These are phyloP conservation scores for Mastomys coucha DNA, from an alignment of 2,113 vertebrate species.

Conservation along the genomic window DNA sequence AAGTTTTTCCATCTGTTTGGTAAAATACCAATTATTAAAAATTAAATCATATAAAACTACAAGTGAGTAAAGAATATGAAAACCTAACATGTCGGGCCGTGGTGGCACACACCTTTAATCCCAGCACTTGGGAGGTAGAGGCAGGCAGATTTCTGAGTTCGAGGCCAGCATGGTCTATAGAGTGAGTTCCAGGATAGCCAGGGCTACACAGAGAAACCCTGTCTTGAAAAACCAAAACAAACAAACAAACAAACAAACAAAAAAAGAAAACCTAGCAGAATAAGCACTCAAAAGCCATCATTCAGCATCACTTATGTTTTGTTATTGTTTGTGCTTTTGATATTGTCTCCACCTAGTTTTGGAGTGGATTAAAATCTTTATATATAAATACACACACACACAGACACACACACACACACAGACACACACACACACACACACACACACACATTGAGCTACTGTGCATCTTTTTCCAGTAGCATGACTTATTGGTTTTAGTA, in stretches of 20 bases:
- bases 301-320: background rate
- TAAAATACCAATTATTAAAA: conserved; percentile 32
- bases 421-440: background rate
- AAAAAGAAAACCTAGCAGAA: background rate
- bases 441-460: background rate
- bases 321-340: conserved; percentile 3
- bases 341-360: background rate
- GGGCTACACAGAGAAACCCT: too few species aligned
- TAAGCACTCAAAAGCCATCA: background rate
- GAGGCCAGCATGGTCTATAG: too few species aligned
- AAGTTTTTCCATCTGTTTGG: background rate
- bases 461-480: background rate
- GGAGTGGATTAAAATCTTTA: background rate
- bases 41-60: conserved; percentile 20
- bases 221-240: too few species aligned
- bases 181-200: too few species aligned
- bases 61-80: conserved; percentile 17
- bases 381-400: background rate
- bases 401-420: too few species aligned
- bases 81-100: background rate
- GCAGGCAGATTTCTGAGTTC: too few species aligned
- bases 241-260: too few species aligned
- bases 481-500: conserved; percentile 20
- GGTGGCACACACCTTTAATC: too few species aligned
- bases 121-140: too few species aligned